These are phyloP conservation scores for Bombus breviceps DNA, from an alignment of 1,140 invertebrate species.

Conservation along the genomic window DNA sequence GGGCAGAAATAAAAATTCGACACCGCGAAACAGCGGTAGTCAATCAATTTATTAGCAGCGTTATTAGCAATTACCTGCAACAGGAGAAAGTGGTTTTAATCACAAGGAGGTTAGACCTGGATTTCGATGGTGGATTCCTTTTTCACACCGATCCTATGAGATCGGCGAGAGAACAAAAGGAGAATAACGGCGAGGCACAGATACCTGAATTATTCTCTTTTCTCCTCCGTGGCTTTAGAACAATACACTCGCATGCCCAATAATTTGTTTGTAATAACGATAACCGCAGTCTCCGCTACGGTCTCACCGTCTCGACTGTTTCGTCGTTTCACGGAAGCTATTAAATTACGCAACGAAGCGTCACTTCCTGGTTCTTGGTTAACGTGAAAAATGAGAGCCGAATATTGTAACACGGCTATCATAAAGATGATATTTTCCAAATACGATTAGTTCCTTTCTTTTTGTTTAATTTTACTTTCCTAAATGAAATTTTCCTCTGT, in stretches of 20 bases:
- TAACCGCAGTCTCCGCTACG: conserved; percentile 49
- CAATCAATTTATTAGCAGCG: neutral
- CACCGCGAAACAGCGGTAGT: neutral
- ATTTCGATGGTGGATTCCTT: conserved; percentile 1
- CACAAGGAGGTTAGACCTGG: neutral
- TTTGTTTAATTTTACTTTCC: neutral
- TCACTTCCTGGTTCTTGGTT: conserved; percentile 65
- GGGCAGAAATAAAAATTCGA: neutral
- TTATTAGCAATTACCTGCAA: neutral
- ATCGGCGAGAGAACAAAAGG: neutral
- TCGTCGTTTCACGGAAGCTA: conserved; percentile 67
- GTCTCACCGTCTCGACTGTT: conserved; percentile 47
- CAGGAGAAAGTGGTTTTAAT: conserved; percentile 38
- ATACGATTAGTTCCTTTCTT: too few species aligned
- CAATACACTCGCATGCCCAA: conserved; percentile 36
- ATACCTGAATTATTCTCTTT: conserved; percentile 43
- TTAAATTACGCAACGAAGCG: conserved; percentile 69
- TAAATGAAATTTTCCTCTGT: neutral
- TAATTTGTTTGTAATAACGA: conserved; percentile 58
- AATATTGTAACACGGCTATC: neutral
- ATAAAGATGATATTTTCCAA: neutral
- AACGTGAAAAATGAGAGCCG: conserved; percentile 52
- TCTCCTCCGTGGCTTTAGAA: conserved; percentile 32
- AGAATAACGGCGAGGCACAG: neutral
- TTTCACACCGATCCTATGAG: conserved; percentile 30